Base-by-base conservation (phyloP, 2,113 vertebrate genomes). In the Taurulus bubalis region DNA sequence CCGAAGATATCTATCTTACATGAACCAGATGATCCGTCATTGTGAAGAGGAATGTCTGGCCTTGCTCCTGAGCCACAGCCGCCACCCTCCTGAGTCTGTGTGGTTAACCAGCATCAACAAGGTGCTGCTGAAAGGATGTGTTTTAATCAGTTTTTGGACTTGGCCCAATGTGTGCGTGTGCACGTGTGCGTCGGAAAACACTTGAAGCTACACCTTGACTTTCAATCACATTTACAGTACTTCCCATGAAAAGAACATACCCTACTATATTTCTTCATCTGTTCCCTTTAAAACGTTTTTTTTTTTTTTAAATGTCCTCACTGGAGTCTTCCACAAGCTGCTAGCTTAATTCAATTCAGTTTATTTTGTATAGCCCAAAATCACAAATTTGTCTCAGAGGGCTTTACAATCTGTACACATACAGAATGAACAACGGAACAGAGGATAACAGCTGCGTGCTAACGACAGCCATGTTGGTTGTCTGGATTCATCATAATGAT, bases 61-160 rank as follows among this genome's bases (percentile, higher is more conserved):
- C 36, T 45, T 11, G 10, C 6, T 55, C 18, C 20, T n/a, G 11
- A 55, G 58, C 24, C 24, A 62, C 58, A 71, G 15, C 11, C 51
- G 26, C 47, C 28, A 47, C 15, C 20, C 64, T 24, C 26, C 0
- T n/a, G 22, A 38, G 30, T 14, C 5, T 12, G 36, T 36, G 16
- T 72, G 24, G 32, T 59, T 30, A 64, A 78, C n/a, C 66, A 65
- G 24, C 15, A 40, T n/a, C 15, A 70, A 40, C 28, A 47, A 47
- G 14, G 40, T 14, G 24, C 55, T 36, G 28, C 22, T 69, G 28
- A 34, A 28, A 38, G 40, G 22, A 59, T 59, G 49, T 20, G 15
- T 45, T 32, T 55, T 53, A 24, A 55, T 42, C 28, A n/a, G 7
- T 24, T 26, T 77, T 18, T 58, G 42, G 14, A 53, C 14, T 6